Evolutionary conservation across 1,140 invertebrate genomes (phyloP), one percentile per base, ranked within the genome.

Genomic region (Danaus plexippus): DNA sequence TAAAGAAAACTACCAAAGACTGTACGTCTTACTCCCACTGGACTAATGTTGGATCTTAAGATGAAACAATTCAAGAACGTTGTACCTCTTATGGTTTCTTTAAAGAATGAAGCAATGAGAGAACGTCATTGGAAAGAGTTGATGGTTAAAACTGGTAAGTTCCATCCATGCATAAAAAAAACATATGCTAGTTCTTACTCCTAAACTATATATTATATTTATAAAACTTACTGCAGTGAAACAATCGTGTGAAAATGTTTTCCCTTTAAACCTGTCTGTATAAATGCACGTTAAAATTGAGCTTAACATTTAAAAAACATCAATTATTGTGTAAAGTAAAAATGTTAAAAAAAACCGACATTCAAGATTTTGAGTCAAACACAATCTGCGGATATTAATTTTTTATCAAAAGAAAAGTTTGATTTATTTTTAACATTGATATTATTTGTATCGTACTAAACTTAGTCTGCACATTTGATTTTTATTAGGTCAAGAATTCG

Each of bases 11-110:
- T 90, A 47, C 80, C 89, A 10, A 90, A 89, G 69, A 52, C 66
- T n/a, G 83, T 89, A 0, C 90, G 91, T 41, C 66, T 75, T 1
- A 83, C 92, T 46, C 76, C 87, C 0, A 89, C 93, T 6, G 95
- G 91, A 0, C 70, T 90, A 47, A 89, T 89, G 40, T 67, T 98
- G n/a, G 92, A 96, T 61, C 75, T 90, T 4, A 92, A 92, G 66
- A 95, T 98, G 94, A 95, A 94, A 66, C 92, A 94, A 65, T 97
- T 97, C 81, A 94, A 94, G 75, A 92, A 92, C 66, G 92, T 95
- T 0, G 91, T 97, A 7, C 95, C 96, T 0, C 77, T 98, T 12
- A 96, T 97, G 91, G 92, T 96, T 9, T 94, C 96, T 50, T 77
- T 98, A 32, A 97, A 97, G 78, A 94, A 97, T 79, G 95, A 97